A percentile compares a stretch with the other conserved stretches of the same genome.
These are phyloP conservation scores for Mamestra configurata DNA, from an alignment of 1,140 invertebrate species.

Conservation along the genomic window DNA sequence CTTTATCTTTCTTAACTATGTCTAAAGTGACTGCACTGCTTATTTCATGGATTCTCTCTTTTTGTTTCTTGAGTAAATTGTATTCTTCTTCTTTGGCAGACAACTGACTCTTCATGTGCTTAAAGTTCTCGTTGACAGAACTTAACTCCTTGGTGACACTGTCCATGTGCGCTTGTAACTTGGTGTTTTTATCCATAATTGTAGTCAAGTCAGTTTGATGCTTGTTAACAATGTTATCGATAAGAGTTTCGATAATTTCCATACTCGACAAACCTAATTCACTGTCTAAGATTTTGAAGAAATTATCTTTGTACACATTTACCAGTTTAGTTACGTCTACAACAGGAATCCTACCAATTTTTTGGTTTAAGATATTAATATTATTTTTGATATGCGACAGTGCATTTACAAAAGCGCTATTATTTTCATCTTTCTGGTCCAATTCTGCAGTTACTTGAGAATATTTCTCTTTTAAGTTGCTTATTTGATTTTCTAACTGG, in stretches of 20 bases:
- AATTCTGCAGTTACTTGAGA: slow-evolving; percentile 59
- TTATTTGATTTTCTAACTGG: slow-evolving; percentile 64
- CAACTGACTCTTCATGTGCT: slow-evolving; percentile 65
- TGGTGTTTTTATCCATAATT: slow-evolving; percentile 60
- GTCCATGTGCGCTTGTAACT: slow-evolving; percentile 63
- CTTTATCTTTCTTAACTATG: slow-evolving; percentile 72
- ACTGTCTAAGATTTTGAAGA: slow-evolving; percentile 70
- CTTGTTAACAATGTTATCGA: slow-evolving; percentile 64
- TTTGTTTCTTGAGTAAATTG: slow-evolving; percentile 71
- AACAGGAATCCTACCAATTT: slow-evolving; percentile 40
- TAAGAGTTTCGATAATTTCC: slow-evolving; percentile 66
- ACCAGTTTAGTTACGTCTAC: slow-evolving; percentile 56
- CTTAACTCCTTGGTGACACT: slow-evolving; percentile 60
- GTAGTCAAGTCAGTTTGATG: slow-evolving; percentile 60
- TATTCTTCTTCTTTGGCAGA: slow-evolving; percentile 73
- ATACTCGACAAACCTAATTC: slow-evolving; percentile 67
- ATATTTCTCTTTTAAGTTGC: slow-evolving; percentile 60
- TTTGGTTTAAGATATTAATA: slow-evolving; percentile 49
- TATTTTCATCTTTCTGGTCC: slow-evolving; percentile 61
- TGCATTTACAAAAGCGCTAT: slow-evolving; percentile 59
- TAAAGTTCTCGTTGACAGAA: slow-evolving; percentile 61
- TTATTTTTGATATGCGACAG: slow-evolving; percentile 60
- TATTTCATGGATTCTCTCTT: slow-evolving; percentile 77
- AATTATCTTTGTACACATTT: slow-evolving; percentile 67
- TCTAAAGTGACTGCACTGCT: slow-evolving; percentile 76